phyloP scores from a whole-genome alignment of 53 echinoderm and acorn worm genomes.

The Paracentrotus lividus region DNA sequence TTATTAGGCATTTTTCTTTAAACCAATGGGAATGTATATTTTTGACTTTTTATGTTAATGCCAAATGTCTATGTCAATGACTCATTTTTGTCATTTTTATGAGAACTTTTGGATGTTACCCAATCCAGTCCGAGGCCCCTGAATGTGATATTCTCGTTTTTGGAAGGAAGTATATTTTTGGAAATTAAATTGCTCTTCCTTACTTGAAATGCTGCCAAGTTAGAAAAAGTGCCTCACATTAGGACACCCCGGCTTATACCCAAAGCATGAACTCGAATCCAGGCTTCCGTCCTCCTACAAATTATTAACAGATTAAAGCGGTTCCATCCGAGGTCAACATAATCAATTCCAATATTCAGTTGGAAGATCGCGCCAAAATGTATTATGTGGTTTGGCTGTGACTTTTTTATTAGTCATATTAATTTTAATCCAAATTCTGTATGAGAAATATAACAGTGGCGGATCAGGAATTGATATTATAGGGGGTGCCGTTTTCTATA shows the following conservation, averaged over 20 bases:
- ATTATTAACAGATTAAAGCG: no score
- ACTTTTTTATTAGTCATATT: no score
- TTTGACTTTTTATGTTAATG: no score
- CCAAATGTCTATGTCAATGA: no score
- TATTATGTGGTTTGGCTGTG: neutral
- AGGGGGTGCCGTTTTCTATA: no score
- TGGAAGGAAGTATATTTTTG: conserved; percentile 12
- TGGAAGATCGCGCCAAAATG: neutral
- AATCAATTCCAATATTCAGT: neutral
- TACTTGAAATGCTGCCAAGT: conserved; percentile 1
- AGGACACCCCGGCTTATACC: neutral
- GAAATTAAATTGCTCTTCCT: conserved; percentile 28
- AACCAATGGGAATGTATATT: no score
- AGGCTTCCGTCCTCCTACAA: neutral
- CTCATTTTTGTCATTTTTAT: no score
- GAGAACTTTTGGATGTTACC: neutral
- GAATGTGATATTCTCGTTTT: no score
- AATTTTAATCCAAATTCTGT: no score
- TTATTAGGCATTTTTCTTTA: no score
- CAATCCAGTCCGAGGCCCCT: neutral
- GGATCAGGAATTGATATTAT: no score
- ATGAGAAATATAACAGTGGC: no score
- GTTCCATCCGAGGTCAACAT: neutral
- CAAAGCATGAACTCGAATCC: neutral
- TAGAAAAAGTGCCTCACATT: neutral